Conservation (phyloP, 2,113 vertebrate genomes). For the Xiphophorus couchianus region DNA sequence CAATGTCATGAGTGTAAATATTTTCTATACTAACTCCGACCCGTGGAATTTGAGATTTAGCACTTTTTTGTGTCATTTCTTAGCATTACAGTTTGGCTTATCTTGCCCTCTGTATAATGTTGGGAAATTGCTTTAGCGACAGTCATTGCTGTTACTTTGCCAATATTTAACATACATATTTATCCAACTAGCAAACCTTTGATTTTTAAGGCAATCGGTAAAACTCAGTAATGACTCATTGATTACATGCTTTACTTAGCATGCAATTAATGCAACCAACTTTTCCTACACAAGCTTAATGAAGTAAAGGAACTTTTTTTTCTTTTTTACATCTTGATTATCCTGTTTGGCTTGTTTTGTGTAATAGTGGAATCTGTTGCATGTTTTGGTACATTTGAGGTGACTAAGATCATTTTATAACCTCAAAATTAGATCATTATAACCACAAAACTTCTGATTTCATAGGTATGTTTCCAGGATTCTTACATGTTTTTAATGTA, state of each 20-base stretch:
- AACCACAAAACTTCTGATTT: not conserved
- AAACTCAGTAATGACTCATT: not conserved
- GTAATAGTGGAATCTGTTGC: not conserved
- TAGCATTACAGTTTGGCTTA: not conserved
- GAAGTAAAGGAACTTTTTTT: not conserved
- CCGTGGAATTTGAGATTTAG: not conserved
- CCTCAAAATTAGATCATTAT: not conserved
- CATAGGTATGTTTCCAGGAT: not conserved
- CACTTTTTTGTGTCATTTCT: not conserved
- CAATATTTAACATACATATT: not conserved
- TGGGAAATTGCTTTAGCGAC: not conserved
- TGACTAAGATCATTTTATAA: not conserved
- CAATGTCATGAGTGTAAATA: not conserved
- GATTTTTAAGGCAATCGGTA: not conserved
- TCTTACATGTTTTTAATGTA: too few relatives aligned
- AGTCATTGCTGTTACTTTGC: not conserved
- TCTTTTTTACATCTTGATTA: not conserved
- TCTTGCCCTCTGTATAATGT: too few relatives aligned
- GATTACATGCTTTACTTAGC: not conserved
- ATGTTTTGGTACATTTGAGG: too few relatives aligned
- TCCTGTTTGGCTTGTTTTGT: not conserved
- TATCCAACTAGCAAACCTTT: too few relatives aligned
- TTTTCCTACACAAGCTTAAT: not conserved
- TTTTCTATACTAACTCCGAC: not conserved
- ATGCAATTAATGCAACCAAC: too few relatives aligned